Evolutionary conservation across 2,797 vertebrate species (phyloP).

Genomic region (Masticophis lateralis): DNA sequence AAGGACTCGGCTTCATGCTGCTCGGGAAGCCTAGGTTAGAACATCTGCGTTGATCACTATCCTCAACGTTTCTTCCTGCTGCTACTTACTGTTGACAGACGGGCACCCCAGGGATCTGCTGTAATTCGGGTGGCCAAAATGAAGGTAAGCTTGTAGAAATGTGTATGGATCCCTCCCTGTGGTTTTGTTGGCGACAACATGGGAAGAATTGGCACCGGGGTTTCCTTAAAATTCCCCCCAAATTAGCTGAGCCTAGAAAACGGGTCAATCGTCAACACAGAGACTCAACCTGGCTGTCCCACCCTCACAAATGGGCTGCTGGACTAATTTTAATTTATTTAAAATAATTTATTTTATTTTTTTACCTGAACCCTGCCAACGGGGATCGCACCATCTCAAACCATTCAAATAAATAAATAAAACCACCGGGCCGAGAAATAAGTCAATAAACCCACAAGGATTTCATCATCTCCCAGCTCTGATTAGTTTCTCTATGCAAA

Average conservation of each 20-base stretch:
- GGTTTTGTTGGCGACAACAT: neutral
- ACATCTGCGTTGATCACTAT: neutral
- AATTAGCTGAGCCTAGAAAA: neutral
- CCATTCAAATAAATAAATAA: no score
- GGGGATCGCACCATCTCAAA: neutral
- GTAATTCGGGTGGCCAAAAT: neutral
- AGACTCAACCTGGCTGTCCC: neutral
- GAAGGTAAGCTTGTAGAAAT: neutral
- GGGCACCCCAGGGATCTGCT: constrained; percentile 52
- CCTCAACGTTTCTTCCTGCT: neutral
- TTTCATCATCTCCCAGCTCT: neutral
- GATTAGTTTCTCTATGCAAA: neutral
- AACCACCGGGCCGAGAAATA: neutral
- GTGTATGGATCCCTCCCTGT: accelerated
- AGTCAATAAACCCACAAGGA: neutral
- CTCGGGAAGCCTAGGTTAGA: no score
- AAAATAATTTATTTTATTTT: neutral
- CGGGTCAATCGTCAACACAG: neutral
- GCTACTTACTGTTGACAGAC: constrained; percentile 66
- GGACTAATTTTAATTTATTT: no score
- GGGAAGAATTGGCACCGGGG: neutral
- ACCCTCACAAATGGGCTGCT: no score
- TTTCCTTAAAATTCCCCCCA: neutral
- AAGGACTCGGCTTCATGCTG: no score
- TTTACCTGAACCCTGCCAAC: neutral